Conservation (phyloP, 2,888 invertebrate genomes). For the Melipona bicolor region DNA sequence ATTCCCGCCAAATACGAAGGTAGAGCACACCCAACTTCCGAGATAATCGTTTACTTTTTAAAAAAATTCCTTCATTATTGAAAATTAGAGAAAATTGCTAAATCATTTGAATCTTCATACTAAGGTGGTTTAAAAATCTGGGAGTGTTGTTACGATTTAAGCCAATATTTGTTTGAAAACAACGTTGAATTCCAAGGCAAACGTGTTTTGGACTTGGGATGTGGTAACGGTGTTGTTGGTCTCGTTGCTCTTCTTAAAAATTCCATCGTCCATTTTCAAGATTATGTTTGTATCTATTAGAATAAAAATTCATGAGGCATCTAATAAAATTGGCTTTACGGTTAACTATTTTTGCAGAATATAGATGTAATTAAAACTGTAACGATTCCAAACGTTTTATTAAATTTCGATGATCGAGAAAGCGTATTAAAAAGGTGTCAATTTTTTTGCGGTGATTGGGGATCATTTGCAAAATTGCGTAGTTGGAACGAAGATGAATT, state of each 20-base stretch:
- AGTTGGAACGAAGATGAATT: conserved; percentile 79
- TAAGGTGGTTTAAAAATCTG: conserved; percentile 97
- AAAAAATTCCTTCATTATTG: conserved; percentile 5
- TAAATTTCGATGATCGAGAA: conserved; percentile 87
- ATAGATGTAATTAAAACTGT: conserved; percentile 91
- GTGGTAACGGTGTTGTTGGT: conserved; percentile 96
- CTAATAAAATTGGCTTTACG: not conserved
- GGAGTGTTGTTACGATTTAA: conserved; percentile 96
- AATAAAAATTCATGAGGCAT: not conserved
- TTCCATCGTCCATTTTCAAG: conserved; percentile 92
- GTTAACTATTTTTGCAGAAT: conserved; percentile 88
- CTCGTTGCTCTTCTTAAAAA: conserved; percentile 89
- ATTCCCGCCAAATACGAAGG: conserved; percentile 93
- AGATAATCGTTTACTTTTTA: conserved; percentile 1
- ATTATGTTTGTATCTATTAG: conserved; percentile 90
- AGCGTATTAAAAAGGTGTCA: conserved; percentile 80
- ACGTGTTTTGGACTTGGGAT: conserved; percentile 94
- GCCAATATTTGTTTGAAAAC: conserved; percentile 87
- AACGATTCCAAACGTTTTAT: conserved; percentile 92
- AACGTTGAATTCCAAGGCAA: conserved; percentile 85
- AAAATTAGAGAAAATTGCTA: not conserved
- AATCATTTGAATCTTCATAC: conserved; percentile 25
- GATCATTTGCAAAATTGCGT: conserved; percentile 85
- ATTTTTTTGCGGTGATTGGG: conserved; percentile 91
- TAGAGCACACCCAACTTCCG: conserved; percentile 73